These are phyloP conservation scores for Ceratosolen solmsi DNA, from an alignment of 1,140 invertebrate genomes.

Conservation along the genomic window DNA sequence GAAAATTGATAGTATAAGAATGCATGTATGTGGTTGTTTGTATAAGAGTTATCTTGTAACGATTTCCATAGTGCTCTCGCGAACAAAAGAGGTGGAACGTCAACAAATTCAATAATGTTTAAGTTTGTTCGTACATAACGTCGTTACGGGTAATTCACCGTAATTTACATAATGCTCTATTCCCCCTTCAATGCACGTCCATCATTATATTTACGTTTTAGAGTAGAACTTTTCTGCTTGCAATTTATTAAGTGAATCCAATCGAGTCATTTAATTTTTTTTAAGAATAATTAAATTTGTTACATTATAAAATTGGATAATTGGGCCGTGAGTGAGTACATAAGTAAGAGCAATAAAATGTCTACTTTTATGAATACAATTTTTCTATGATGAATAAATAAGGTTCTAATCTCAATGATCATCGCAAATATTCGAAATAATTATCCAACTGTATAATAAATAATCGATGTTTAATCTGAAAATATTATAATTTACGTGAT, in stretches of 20 bases:
- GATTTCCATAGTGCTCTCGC: too few species aligned
- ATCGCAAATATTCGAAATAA: too few species aligned
- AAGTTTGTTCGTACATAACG: conserved; percentile 5
- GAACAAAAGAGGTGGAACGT: conserved; percentile 1
- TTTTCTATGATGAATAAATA: too few species aligned
- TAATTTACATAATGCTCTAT: conserved; percentile 46
- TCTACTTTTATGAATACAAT: too few species aligned
- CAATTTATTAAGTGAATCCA: conserved; percentile 2
- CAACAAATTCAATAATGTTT: conserved; percentile 39
- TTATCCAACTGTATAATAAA: too few species aligned
- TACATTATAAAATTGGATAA: not conserved
- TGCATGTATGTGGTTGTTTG: not conserved
- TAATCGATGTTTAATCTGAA: too few species aligned
- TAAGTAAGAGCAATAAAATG: too few species aligned
- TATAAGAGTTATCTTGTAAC: too few species aligned
- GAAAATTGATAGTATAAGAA: conserved; percentile 5
- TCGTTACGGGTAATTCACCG: conserved; percentile 17
- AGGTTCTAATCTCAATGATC: too few species aligned
- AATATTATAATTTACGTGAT: too few species aligned
- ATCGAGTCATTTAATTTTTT: conserved; percentile 15
- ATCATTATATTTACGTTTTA: not conserved
- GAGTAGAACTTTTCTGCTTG: conserved; percentile 1
- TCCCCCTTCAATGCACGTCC: not conserved
- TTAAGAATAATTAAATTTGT: not conserved
- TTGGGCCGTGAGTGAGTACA: too few species aligned